Evolutionary conservation across 2,888 invertebrate genomes (phyloP).

Genomic region (Oscheius myriophilus): DNA sequence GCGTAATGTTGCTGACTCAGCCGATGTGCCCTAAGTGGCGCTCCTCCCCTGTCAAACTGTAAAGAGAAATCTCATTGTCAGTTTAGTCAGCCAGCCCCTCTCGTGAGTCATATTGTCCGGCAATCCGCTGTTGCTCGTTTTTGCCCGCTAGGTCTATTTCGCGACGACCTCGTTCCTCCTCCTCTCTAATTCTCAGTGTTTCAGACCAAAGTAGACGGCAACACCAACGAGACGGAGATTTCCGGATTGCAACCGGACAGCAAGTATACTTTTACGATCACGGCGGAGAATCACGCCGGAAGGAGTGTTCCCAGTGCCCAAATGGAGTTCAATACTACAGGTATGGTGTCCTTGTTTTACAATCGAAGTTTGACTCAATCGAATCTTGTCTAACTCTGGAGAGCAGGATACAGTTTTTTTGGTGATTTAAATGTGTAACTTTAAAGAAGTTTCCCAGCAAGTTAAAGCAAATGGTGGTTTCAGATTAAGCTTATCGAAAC

Average conservation of each 20-base stretch:
- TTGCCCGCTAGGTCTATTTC: conserved; percentile 9
- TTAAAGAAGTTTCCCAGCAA: too few relatives aligned
- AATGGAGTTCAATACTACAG: conserved; percentile 52
- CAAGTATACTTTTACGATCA: conserved; percentile 49
- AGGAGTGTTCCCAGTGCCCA: conserved; percentile 49
- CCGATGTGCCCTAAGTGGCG: background rate
- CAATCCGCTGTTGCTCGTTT: conserved; percentile 13
- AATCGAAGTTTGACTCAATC: too few relatives aligned
- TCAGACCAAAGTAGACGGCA: conserved; percentile 29
- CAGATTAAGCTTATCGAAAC: too few relatives aligned
- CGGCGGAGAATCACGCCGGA: conserved; percentile 60
- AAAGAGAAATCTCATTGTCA: background rate
- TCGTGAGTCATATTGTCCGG: conserved; percentile 26
- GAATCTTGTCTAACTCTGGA: too few relatives aligned
- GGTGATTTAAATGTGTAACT: too few relatives aligned
- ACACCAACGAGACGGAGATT: conserved; percentile 25
- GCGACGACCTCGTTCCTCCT: conserved; percentile 2
- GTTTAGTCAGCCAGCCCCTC: background rate
- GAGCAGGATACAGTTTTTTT: too few relatives aligned
- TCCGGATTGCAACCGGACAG: conserved; percentile 47
- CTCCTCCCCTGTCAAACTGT: too few relatives aligned
- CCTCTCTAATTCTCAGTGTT: background rate
- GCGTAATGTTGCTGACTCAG: background rate
- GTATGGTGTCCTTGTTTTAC: too few relatives aligned
- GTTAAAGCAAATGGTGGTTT: too few relatives aligned